Evolutionary conservation across 2,888 invertebrate genomes (phyloP).

Genomic region (Andrena dorsata): DNA sequence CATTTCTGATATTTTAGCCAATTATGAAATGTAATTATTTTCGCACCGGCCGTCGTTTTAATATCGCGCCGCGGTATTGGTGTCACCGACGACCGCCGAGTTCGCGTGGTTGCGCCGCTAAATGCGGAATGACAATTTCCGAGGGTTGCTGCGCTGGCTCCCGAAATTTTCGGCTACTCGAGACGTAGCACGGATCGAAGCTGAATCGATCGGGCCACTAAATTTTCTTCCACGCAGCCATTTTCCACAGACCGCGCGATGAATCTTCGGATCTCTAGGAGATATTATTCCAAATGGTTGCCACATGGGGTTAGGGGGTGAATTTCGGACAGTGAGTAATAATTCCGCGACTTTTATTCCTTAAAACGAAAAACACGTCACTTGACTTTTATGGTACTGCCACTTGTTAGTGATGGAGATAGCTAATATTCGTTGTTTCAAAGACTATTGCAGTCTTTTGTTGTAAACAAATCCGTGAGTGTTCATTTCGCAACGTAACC

Average conservation of each 20-base stretch:
- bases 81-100: slow-evolving; percentile 59
- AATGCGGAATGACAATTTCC: slow-evolving; percentile 72
- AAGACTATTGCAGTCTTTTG: too few species aligned
- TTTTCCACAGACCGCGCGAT: too few species aligned
- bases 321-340: too few species aligned
- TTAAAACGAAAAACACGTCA: too few species aligned
- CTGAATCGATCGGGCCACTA: background rate
- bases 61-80: slow-evolving; percentile 76
- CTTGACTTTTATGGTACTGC: too few species aligned
- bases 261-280: background rate
- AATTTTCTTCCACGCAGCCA: background rate
- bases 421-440: too few species aligned
- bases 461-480: too few species aligned
- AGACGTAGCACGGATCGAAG: background rate
- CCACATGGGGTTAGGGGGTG: too few species aligned
- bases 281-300: too few species aligned
- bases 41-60: slow-evolving; percentile 79
- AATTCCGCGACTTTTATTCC: too few species aligned
- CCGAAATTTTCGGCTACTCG: slow-evolving; percentile 23
- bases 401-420: too few species aligned
- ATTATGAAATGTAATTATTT: slow-evolving; percentile 83
- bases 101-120: slow-evolving; percentile 52
- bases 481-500: too few species aligned
- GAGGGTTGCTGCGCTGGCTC: slow-evolving; percentile 27
- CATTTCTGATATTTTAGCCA: slow-evolving; percentile 81